These are phyloP conservation scores for Zaprionus vittiger DNA, from an alignment of 1,140 invertebrate genomes.

Conservation along the genomic window DNA sequence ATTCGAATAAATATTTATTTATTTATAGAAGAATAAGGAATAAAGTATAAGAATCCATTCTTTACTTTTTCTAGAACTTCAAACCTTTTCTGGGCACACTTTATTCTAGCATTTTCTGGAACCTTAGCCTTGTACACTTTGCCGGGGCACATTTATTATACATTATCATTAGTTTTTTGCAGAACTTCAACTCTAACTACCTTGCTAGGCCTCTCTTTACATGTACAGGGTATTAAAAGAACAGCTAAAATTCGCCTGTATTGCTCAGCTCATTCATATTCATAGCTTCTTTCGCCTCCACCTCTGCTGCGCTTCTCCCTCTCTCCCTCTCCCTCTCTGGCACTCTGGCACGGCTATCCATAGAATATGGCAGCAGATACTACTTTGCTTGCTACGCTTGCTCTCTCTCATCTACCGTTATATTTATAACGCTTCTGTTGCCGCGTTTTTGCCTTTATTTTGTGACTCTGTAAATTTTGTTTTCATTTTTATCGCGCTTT, in stretches of 20 bases:
- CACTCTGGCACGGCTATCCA: constrained; percentile 24
- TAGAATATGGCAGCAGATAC: constrained; percentile 46
- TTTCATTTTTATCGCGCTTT: constrained; percentile 79
- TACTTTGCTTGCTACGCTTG: constrained; percentile 2
- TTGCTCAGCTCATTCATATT: constrained; percentile 68
- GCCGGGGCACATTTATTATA: too few species aligned
- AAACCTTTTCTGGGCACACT: too few species aligned
- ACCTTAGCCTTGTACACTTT: too few species aligned
- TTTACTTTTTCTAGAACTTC: too few species aligned
- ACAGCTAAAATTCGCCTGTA: constrained; percentile 20
- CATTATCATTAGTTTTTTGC: neutral
- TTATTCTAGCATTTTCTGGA: too few species aligned
- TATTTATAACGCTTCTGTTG: constrained; percentile 70
- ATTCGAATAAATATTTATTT: too few species aligned
- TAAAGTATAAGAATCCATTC: too few species aligned
- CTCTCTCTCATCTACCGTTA: constrained; percentile 55
- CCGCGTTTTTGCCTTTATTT: constrained; percentile 16
- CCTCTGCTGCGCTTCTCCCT: neutral
- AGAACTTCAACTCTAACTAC: neutral
- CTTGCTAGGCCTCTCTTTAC: neutral
- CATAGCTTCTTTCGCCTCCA: constrained; percentile 39
- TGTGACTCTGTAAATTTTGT: constrained; percentile 55
- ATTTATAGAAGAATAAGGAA: too few species aligned
- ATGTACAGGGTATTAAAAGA: constrained; percentile 7
- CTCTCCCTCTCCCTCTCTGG: neutral